Evolutionary conservation across 2,888 invertebrate genomes (phyloP).

Genomic region (Bugula neritina): DNA sequence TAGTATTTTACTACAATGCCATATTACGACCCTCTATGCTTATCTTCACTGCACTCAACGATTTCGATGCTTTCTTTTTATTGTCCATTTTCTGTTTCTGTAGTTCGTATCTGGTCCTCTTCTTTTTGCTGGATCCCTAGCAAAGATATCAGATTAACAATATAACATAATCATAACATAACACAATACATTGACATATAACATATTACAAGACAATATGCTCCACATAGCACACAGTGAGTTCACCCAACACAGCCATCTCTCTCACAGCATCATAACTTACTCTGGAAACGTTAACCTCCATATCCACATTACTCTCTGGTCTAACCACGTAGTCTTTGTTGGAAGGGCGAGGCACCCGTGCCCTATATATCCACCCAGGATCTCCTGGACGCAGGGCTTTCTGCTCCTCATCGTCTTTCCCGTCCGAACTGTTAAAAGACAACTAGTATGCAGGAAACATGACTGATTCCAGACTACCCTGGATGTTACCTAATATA

Average conservation of each 20-base stretch:
- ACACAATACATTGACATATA: slow-evolving; percentile 44
- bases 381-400: slow-evolving; percentile 82
- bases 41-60: slow-evolving; percentile 81
- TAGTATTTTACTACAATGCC: no score
- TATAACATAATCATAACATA: neutral
- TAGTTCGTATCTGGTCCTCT: slow-evolving; percentile 81
- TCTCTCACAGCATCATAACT: no score
- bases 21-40: slow-evolving; percentile 94
- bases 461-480: no score
- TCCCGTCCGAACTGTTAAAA: slow-evolving; percentile 44
- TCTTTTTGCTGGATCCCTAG: slow-evolving; percentile 66
- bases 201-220: slow-evolving; percentile 35
- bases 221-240: no score
- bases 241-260: no score
- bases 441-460: no score
- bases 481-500: no score
- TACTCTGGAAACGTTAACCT: slow-evolving; percentile 28
- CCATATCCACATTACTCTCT: slow-evolving; percentile 72
- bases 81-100: slow-evolving; percentile 87
- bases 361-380: slow-evolving; percentile 88
- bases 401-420: slow-evolving; percentile 50
- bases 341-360: slow-evolving; percentile 88
- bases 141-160: neutral
- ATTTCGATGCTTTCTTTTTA: slow-evolving; percentile 56
- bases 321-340: slow-evolving; percentile 95